A percentile compares a stretch with the other conserved stretches of the same genome.
Evolutionary conservation across 2,888 invertebrate genomes (phyloP).

Genomic region (Alloscopus bannaensis): DNA sequence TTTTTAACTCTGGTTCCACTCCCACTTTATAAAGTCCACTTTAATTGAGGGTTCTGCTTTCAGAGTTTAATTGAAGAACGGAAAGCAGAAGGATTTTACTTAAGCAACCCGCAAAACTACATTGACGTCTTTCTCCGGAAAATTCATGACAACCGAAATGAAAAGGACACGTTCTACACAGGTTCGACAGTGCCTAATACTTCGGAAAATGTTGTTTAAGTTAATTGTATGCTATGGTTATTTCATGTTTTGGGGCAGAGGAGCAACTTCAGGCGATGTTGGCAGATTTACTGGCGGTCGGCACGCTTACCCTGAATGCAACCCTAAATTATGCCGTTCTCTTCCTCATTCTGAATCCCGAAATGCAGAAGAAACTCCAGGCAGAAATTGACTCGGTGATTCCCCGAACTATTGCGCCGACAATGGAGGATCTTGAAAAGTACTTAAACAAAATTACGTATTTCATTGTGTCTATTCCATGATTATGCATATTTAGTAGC

Average conservation of each 20-base stretch:
- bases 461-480: no score
- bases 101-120: background rate
- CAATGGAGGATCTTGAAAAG: constrained; percentile 52
- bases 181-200: constrained; percentile 12
- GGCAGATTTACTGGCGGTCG: constrained; percentile 45
- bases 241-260: constrained; percentile 15
- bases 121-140: constrained; percentile 38
- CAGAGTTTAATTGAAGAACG: constrained; percentile 23
- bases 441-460: no score
- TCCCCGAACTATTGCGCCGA: constrained; percentile 35
- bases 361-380: constrained; percentile 45
- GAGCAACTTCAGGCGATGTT: constrained; percentile 57
- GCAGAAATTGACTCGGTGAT: constrained; percentile 35
- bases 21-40: no score
- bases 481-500: no score
- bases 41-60: no score
- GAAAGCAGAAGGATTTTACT: background rate
- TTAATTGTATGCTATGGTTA: background rate
- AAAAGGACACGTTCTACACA: constrained; percentile 36
- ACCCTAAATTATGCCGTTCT: constrained; percentile 55
- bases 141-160: constrained; percentile 42
- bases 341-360: constrained; percentile 30
- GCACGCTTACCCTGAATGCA: constrained; percentile 48
- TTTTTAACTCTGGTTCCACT: background rate
- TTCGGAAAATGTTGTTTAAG: no score